These are phyloP conservation scores for Trachythela sp. DNA, from an alignment of 64 coral and sea anemone species.

Conservation along the genomic window DNA sequence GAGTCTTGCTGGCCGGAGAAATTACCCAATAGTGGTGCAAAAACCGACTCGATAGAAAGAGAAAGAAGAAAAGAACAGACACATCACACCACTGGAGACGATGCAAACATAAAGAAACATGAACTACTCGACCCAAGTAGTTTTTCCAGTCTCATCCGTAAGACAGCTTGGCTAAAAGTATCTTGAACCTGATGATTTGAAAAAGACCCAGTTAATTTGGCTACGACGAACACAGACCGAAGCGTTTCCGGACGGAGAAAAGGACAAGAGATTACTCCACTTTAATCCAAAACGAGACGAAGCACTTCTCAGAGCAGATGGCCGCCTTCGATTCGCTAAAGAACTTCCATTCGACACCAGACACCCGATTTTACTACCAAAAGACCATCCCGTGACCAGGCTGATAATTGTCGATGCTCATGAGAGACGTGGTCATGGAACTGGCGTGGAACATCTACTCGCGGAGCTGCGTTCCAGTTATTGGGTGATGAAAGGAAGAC, in stretches of 20 bases:
- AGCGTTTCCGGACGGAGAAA: neutral
- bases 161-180: too few species aligned
- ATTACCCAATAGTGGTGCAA: too few species aligned
- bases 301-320: neutral
- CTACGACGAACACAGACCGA: neutral
- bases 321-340: too few species aligned
- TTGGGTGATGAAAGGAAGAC: neutral
- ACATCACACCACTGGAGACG: too few species aligned
- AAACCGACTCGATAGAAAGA: too few species aligned
- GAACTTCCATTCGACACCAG: too few species aligned
- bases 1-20: too few species aligned
- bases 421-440: neutral
- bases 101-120: too few species aligned
- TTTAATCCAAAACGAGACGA: neutral
- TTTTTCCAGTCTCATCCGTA: too few species aligned
- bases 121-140: too few species aligned
- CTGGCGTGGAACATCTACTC: neutral
- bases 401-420: neutral
- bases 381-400: neutral
- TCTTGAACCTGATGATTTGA: neutral
- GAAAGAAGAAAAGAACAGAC: too few species aligned
- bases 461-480: slow-evolving; percentile 48
- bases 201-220: neutral
- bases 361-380: neutral
- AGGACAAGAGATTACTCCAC: neutral